Base-by-base conservation (phyloP, 2,797 vertebrate species). In the Craterocephalus amniculus region DNA sequence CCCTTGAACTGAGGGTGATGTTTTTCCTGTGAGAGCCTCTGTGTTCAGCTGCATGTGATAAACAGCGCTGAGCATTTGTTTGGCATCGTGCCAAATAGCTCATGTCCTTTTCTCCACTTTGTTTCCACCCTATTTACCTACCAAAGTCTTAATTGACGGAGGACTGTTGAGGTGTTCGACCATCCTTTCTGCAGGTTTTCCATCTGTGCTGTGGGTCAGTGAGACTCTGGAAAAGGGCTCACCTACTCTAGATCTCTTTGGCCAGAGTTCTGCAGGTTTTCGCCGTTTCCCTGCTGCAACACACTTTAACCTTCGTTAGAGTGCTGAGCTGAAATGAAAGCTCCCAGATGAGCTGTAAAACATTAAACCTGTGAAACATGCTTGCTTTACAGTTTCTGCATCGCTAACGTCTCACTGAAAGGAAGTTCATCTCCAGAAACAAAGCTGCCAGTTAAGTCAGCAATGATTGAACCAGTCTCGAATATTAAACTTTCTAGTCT, bases 401-500 rank as follows among this genome's bases (percentile, higher is more conserved):
- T 48, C 22, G 34, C 55, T 8, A 2, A n/a, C 35, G 34, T n/a
- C 14, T 29, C 22, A 43, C 13, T 34, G 62, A 70, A 63, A 51
- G 10, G 0, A 2, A 40, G 31, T 58, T n/a, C 3, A 52, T 58
- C 60, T 43, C 18, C 45, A 36, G 43, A 29, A 66, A 76, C 38
- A 29, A 4, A 35, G 9, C 7, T 12, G 34, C 8, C 51, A 7
- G 3, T 16, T 16, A 6, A 52, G 1, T 45, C n/a, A 35, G 58
- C 60, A 63, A 72, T 55, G 75, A 40, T 29, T 63, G 45, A 75
- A 32, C 16, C 3, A 51, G 2, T 0, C 18, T 70, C 61, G 58
- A 86, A 83, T 83, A 11, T 81, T 83, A 83, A 81, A 83, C 85
- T 67, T 70, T 58, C 43, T 59, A 0, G 67, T 66, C 49, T 45